Evolutionary conservation across 2,113 vertebrate species (phyloP), one percentile per base, ranked within the genome.

Genomic region (Shinisaurus crocodilurus): DNA sequence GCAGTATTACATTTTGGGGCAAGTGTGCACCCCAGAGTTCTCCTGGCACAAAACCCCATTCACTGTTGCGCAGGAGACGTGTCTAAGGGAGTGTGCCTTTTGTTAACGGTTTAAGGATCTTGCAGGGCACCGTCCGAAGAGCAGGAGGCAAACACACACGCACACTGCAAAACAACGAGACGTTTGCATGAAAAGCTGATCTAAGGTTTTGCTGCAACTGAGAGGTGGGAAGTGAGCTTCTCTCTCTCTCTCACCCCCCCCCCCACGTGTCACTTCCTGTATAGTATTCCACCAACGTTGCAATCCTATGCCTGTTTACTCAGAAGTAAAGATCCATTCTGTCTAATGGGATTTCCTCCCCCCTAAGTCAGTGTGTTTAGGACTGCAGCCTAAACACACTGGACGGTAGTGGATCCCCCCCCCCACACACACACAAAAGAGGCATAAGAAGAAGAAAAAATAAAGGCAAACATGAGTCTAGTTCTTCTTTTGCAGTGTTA

Each of bases 221-320:
- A 65, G 92, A 12, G 45, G 50, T 13, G 63, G 69, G 85, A 77
- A 93, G 85, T 54, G 23, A 0, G 50, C 6, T 27, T 6, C 40
- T 8, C 16, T 2, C n/a, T 2, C 57, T 13, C 23, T 23, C 1
- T 43, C 5, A 18, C 69, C 45, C 43, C 91, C 91, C 93, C 90
- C 92, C 89, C 89, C 89, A 91, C 92, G 87, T 95, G 93, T 94
- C 94, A 95, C 91, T 95, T 95, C 94, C 93, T 92, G 91, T 88
- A 92, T 87, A 63, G 90, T 74, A 89, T 75, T 87, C 84, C 63
- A 93, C 88, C 92, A 93, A 87, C 45, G 2, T 27, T 50, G 48
- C 29, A 34, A 34, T 40, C 79, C 79, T 32, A 34, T 2, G 45
- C 45, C 12, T 76, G 29, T 29, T 48, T 48, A 15, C 37, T 43